Evolutionary conservation across 2,888 invertebrate species (phyloP).

Genomic region (Stenichneumon culpator): DNA sequence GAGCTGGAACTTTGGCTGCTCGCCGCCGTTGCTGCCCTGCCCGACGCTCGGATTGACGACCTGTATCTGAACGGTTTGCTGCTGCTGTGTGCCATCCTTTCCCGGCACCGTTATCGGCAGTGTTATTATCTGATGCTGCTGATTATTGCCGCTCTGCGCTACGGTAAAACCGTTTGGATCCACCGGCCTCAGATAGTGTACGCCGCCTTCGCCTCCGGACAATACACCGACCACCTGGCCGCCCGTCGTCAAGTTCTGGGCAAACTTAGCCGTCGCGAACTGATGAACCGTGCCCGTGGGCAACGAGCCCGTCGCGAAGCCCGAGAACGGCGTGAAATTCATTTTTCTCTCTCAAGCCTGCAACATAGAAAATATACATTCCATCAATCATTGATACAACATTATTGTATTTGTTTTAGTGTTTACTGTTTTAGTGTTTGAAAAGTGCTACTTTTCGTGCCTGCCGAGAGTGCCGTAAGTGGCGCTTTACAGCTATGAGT

Average conservation of each 20-base stretch:
- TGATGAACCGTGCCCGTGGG: constrained; percentile 88
- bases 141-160: constrained; percentile 83
- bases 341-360: constrained; percentile 85
- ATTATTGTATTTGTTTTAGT: not conserved
- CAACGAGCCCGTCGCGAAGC: constrained; percentile 88
- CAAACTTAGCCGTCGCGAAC: constrained; percentile 89
- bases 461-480: too few relatives aligned
- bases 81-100: constrained; percentile 90
- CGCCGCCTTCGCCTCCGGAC: constrained; percentile 90
- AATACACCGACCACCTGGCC: constrained; percentile 91
- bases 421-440: too few relatives aligned
- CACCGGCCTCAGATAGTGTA: constrained; percentile 90
- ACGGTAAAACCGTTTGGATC: constrained; percentile 86
- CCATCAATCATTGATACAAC: not conserved
- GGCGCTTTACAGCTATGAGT: too few relatives aligned
- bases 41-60: constrained; percentile 88
- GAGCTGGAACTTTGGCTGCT: constrained; percentile 91
- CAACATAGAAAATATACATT: constrained; percentile 53
- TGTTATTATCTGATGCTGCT: constrained; percentile 90
- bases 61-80: constrained; percentile 92
- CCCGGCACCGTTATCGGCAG: constrained; percentile 92
- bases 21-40: constrained; percentile 86
- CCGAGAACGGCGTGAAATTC: constrained; percentile 92
- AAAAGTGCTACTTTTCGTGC: too few relatives aligned
- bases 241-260: constrained; percentile 90